phyloP scores from a whole-genome alignment of 1,140 invertebrate species.

The Drosophila bocki region DNA sequence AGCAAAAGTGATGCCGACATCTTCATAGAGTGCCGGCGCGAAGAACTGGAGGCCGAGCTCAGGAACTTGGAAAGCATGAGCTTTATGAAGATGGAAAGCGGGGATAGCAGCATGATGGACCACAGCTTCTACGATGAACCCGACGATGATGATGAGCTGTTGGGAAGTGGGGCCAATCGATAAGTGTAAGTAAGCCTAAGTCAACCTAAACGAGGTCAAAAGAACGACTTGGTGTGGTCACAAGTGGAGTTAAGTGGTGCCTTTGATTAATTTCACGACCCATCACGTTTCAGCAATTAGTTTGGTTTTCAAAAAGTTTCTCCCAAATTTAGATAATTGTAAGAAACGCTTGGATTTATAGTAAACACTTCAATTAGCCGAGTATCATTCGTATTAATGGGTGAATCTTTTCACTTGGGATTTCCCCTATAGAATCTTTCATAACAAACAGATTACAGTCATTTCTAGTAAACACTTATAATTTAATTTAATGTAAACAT shows the following conservation, averaged over 20 bases:
- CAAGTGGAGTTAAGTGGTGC: slow-evolving; percentile 6
- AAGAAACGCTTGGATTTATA: slow-evolving; percentile 3
- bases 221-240: slow-evolving; percentile 1
- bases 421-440: background rate
- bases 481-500: background rate
- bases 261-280: slow-evolving; percentile 11
- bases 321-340: slow-evolving; percentile 10
- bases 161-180: slow-evolving; percentile 13
- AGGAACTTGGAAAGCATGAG: slow-evolving; percentile 54
- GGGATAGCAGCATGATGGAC: slow-evolving; percentile 46
- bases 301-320: slow-evolving; percentile 1
- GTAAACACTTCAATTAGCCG: background rate
- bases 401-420: background rate
- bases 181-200: slow-evolving; percentile 39
- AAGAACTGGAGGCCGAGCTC: slow-evolving; percentile 58
- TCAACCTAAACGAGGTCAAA: background rate
- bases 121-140: slow-evolving; percentile 38
- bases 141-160: slow-evolving; percentile 31
- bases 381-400: background rate
- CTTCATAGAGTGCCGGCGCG: slow-evolving; percentile 49
- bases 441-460: background rate
- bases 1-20: slow-evolving; percentile 55
- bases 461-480: background rate
- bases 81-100: slow-evolving; percentile 55
- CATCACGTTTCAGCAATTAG: slow-evolving; percentile 1